phyloP scores from a whole-genome alignment of 23 tunicate genomes.

The Ascidia mentula region DNA sequence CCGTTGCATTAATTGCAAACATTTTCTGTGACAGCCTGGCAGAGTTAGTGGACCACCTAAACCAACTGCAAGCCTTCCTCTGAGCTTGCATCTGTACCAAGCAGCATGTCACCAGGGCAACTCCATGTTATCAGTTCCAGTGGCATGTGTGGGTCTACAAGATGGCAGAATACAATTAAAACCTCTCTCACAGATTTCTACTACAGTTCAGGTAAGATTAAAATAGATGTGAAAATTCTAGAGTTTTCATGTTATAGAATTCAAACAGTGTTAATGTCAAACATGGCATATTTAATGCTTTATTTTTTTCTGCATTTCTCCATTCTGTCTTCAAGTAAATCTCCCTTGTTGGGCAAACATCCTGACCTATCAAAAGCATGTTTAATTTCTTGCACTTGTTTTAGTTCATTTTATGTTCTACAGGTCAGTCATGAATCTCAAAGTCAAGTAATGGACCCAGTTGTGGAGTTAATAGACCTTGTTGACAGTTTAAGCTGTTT shows the following conservation, averaged over 20 bases:
- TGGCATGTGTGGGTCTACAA: constrained; percentile 33
- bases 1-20: no score
- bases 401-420: not conserved
- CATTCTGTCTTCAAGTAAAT: no score
- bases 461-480: not conserved
- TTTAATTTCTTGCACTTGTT: no score
- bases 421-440: not conserved
- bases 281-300: no score
- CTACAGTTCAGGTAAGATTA: no score
- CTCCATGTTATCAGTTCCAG: not conserved
- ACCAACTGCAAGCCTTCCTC: not conserved
- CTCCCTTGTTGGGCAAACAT: no score
- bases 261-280: no score
- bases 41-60: not conserved
- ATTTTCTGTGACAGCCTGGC: not conserved
- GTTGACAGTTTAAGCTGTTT: not conserved
- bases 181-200: constrained; percentile 34
- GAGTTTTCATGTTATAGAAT: no score
- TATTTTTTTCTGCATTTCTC: no score
- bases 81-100: not conserved
- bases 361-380: no score
- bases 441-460: not conserved
- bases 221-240: no score
- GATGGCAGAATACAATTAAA: constrained; percentile 26
- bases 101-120: not conserved